phyloP scores from a whole-genome alignment of 2,113 vertebrate species.

The Muscicapa adusta region DNA sequence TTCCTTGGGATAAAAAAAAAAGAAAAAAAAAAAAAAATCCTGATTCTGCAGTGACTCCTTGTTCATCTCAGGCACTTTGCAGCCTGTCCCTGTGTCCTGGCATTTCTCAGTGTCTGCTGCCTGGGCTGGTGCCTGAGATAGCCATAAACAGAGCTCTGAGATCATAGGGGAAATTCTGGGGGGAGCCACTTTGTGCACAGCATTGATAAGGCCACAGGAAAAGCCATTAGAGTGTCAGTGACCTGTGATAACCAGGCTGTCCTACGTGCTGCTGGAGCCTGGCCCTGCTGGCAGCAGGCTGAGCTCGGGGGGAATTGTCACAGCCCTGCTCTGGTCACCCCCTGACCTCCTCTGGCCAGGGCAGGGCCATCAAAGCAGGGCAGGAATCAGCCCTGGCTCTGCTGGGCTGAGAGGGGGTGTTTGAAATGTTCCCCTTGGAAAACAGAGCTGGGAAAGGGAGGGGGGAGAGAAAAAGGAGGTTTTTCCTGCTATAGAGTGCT shows the following conservation, averaged over 20 bases:
- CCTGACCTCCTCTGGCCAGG: slow-evolving; percentile 43
- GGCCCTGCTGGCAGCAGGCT: background rate
- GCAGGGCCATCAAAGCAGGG: no score
- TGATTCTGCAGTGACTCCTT: background rate
- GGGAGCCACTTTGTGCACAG: slow-evolving; percentile 70
- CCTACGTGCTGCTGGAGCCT: slow-evolving; percentile 56
- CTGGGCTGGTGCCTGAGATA: slow-evolving; percentile 68
- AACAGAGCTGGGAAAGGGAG: background rate
- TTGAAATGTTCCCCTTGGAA: slow-evolving; percentile 1
- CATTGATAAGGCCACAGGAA: slow-evolving; percentile 78
- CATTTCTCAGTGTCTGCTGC: slow-evolving; percentile 65
- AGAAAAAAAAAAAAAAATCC: background rate
- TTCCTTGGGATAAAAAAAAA: no score
- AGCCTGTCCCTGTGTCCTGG: slow-evolving; percentile 52
- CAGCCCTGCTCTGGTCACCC: slow-evolving; percentile 51
- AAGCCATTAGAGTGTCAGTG: slow-evolving; percentile 68
- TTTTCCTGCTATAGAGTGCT: background rate
- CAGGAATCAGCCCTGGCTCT: no score
- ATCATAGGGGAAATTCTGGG: slow-evolving; percentile 62
- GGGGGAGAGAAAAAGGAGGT: background rate
- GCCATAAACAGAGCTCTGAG: slow-evolving; percentile 60
- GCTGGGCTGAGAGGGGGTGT: background rate
- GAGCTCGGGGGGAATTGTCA: slow-evolving; percentile 61
- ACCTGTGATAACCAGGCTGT: slow-evolving; percentile 64
- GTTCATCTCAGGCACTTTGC: slow-evolving; percentile 46